Evolutionary conservation across 2,113 vertebrate species (phyloP), one percentile per base, ranked within the genome.

Genomic region (Rhineura floridana): DNA sequence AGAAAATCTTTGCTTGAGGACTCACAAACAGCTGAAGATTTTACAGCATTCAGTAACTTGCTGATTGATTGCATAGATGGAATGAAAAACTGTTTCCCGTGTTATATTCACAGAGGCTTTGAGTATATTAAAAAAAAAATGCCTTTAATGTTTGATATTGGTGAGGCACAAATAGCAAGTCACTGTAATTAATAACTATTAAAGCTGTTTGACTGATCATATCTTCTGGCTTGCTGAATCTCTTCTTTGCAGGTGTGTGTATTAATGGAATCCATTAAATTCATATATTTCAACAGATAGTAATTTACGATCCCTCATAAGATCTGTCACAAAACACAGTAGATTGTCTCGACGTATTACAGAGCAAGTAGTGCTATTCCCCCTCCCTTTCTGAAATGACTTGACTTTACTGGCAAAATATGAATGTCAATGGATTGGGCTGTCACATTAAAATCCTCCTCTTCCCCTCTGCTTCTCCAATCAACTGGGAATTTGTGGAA

Each of bases 251-350:
- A 96, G 94, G 92, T 97, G 95, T 94, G 83, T 94, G 93, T 91
- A 95, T 97, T 97, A 97, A 97, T 96, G 93, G 95, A 97, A 95
- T 95, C 94, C 96, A 97, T 96, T 97, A 97, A 96, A 97, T 96
- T 97, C 93, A 94, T 97, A 96, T 96, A 96, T 96, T 97, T 97
- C 96, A 96, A 95, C 95, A 95, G 96, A 97, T 96, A 97, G 96
- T 95, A 97, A 97, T 97, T 97, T 97, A 96, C 1, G 44, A 95
- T 96, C 95, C 95, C 96, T 97, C 96, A 94, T 95, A 95, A 97
- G 94, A 97, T 97, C 95, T 97, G 96, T 96, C 96, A 97, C 94
- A 90, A 97, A 93, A 94, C 85, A 67, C 93, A 96, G 96, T 95
- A 91, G 93, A 95, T 95, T 96, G 95, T 97, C 96, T 97, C 94